phyloP scores from a whole-genome alignment of 2,113 vertebrate genomes.

The Poecile atricapillus region DNA sequence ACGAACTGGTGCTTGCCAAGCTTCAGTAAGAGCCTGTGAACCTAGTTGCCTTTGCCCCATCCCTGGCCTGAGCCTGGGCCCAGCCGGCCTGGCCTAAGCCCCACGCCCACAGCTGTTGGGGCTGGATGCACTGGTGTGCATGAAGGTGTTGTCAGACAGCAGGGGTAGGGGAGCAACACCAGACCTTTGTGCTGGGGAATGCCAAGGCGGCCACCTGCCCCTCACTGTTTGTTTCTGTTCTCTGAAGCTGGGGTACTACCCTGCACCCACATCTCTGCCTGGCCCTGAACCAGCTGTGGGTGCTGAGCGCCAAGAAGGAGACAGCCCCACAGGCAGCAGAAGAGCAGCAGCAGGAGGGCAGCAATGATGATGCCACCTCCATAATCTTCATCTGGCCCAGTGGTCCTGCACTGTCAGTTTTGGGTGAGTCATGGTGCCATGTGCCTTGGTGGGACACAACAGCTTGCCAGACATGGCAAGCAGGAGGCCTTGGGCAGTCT shows the following conservation, averaged over 20 bases:
- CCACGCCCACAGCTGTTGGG: too few species aligned
- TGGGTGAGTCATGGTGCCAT: background rate
- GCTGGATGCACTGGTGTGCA: rapidly evolving
- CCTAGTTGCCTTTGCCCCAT: background rate
- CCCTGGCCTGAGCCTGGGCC: too few species aligned
- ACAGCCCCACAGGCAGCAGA: rapidly evolving
- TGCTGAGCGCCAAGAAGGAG: rapidly evolving
- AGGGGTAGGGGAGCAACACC: too few species aligned
- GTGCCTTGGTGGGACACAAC: too few species aligned
- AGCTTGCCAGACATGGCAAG: background rate
- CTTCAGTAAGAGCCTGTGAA: background rate
- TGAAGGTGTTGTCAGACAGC: background rate
- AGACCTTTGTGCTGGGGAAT: rapidly evolving
- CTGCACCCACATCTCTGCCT: background rate
- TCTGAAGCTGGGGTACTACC: background rate
- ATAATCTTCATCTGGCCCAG: background rate
- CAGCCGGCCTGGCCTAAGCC: background rate
- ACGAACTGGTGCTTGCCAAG: background rate
- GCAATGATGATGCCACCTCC: background rate
- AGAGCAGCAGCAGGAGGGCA: background rate
- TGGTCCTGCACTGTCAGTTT: rapidly evolving
- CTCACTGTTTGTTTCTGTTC: background rate
- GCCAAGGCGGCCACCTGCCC: too few species aligned
- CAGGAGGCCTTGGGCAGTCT: too few species aligned
- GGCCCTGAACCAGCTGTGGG: background rate